These are phyloP conservation scores for Pemphredon lugubris DNA, from an alignment of 2,888 invertebrate species.

Conservation along the genomic window DNA sequence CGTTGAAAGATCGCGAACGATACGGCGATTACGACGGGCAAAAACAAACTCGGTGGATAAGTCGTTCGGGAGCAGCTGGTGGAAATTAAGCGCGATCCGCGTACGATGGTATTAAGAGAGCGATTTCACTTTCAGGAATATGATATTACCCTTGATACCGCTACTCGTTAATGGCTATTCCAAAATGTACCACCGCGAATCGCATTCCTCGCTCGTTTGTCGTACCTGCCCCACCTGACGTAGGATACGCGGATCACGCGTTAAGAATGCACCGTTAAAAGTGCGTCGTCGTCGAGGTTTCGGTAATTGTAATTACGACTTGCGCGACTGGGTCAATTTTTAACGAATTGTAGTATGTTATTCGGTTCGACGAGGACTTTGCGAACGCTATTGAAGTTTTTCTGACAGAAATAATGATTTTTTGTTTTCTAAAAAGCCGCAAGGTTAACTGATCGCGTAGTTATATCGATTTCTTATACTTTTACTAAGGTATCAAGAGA, in stretches of 20 bases:
- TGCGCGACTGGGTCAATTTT: too few species aligned
- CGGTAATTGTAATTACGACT: too few species aligned
- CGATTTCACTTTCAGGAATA: not conserved
- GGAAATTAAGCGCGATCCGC: constrained; percentile 10
- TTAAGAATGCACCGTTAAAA: constrained; percentile 13
- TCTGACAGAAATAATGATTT: too few species aligned
- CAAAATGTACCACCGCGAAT: not conserved
- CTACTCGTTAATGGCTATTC: constrained; percentile 5
- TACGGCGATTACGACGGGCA: not conserved
- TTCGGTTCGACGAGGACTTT: too few species aligned
- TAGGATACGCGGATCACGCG: not conserved
- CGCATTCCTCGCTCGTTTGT: constrained; percentile 33
- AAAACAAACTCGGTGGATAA: not conserved
- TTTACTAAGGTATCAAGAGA: too few species aligned
- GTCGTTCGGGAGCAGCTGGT: constrained; percentile 20
- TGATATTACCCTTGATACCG: constrained; percentile 10
- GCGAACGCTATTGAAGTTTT: too few species aligned
- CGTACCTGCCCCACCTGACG: constrained; percentile 13
- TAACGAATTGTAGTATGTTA: too few species aligned
- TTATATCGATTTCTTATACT: too few species aligned
- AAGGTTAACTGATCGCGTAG: too few species aligned
- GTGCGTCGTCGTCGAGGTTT: constrained; percentile 22
- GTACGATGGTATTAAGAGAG: constrained; percentile 6
- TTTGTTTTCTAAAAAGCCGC: too few species aligned
- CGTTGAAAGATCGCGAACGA: not conserved